Percentiles rank a stretch among this genome's conserved stretches.
These are phyloP conservation scores for Todiramphus saurophagus DNA, from an alignment of 2,113 vertebrate genomes.

Conservation along the genomic window DNA sequence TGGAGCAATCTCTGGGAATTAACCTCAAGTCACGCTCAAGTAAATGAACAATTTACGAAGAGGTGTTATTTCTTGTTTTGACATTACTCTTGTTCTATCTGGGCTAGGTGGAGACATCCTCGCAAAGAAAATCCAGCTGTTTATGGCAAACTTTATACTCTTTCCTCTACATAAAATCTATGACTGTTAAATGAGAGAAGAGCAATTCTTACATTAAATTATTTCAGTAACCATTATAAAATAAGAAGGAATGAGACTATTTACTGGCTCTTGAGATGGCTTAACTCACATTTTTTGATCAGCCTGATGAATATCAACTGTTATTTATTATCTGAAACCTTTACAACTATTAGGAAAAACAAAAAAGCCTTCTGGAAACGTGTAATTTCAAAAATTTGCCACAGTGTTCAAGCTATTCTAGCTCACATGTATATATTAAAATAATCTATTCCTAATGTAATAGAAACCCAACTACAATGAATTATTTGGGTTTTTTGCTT, in stretches of 20 bases:
- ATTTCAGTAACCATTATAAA: background rate
- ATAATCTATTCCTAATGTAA: background rate
- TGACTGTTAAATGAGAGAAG: background rate
- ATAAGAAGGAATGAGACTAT: background rate
- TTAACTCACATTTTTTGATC: background rate
- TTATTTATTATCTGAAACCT: background rate
- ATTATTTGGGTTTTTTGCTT: background rate
- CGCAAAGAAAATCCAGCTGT: background rate
- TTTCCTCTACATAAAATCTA: background rate
- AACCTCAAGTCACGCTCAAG: background rate
- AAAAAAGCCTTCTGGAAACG: background rate
- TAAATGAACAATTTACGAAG: rapidly evolving
- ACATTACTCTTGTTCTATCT: background rate
- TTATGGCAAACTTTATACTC: background rate
- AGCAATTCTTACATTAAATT: background rate
- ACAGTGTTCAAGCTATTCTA: background rate
- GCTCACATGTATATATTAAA: background rate
- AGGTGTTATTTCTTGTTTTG: background rate
- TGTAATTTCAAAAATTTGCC: background rate
- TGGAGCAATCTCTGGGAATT: background rate
- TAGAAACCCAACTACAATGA: background rate
- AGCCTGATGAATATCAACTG: background rate
- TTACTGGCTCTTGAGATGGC: background rate
- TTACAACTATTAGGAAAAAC: background rate
- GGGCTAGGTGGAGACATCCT: background rate